These are phyloP conservation scores for Pyrrhia umbra DNA, from an alignment of 2,888 invertebrate genomes.

Conservation along the genomic window DNA sequence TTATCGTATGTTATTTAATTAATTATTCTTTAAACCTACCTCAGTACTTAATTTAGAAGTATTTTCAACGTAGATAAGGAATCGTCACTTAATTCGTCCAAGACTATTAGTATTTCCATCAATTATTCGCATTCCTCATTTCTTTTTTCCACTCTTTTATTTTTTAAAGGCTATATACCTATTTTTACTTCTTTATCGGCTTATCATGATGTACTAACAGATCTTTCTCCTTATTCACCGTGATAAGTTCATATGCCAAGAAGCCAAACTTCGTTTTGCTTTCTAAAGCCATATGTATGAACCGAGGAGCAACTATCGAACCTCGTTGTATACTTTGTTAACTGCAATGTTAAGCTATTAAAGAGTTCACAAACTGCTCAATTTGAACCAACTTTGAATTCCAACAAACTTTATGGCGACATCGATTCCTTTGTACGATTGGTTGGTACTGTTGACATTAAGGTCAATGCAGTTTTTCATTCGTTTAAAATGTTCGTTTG, in stretches of 20 bases:
- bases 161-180: too few species aligned
- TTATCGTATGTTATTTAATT: too few species aligned
- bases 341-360: slow-evolving; percentile 12
- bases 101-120: too few species aligned
- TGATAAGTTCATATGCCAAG: slow-evolving; percentile 4
- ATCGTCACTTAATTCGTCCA: too few species aligned
- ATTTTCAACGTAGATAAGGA: too few species aligned
- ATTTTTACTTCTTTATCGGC: neutral
- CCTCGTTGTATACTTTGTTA: slow-evolving; percentile 23
- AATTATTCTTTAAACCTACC: too few species aligned
- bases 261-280: neutral
- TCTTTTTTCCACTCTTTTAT: neutral
- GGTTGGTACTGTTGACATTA: slow-evolving; percentile 16
- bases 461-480: slow-evolving; percentile 23
- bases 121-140: too few species aligned
- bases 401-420: slow-evolving; percentile 4
- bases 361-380: slow-evolving; percentile 26
- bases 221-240: neutral
- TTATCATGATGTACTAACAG: neutral
- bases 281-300: neutral
- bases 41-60: too few species aligned
- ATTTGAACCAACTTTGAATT: slow-evolving; percentile 12
- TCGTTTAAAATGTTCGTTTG: slow-evolving; percentile 20
- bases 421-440: slow-evolving; percentile 34
- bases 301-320: slow-evolving; percentile 11